A percentile compares a stretch with the other conserved stretches of the same genome.
phyloP scores from a whole-genome alignment of 2,113 vertebrate species.

The Oplegnathus fasciatus region DNA sequence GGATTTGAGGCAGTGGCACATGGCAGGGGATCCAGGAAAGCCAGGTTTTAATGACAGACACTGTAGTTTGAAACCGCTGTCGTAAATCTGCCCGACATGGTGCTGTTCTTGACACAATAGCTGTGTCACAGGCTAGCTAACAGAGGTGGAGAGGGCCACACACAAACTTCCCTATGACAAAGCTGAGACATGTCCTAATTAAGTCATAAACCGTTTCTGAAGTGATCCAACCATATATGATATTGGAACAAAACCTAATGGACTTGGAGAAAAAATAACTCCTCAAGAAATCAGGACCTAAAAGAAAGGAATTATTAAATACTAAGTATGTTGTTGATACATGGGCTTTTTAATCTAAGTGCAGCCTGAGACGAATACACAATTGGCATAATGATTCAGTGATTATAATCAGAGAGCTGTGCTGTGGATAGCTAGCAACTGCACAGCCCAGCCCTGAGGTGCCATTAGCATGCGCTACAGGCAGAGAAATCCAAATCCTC shows the following conservation, averaged over 20 bases:
- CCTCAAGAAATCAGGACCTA: not conserved
- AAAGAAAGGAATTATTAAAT: constrained; percentile 30
- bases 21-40: constrained; percentile 7
- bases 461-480: constrained; percentile 55
- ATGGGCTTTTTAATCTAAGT: constrained; percentile 17
- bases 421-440: constrained; percentile 12
- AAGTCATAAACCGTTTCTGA: not conserved
- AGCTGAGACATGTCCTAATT: constrained; percentile 10
- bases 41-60: constrained; percentile 25
- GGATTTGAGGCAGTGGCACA: constrained; percentile 35
- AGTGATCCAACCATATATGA: not conserved
- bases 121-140: not conserved
- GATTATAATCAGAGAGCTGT: constrained; percentile 60
- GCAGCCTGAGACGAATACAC: constrained; percentile 38
- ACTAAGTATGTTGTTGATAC: constrained; percentile 9
- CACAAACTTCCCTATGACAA: not conserved
- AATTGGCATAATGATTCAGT: constrained; percentile 54
- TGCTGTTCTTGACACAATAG: constrained; percentile 9
- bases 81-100: not conserved
- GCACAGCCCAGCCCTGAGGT: constrained; percentile 2
- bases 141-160: not conserved
- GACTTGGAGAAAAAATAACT: constrained; percentile 15
- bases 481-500: constrained; percentile 33
- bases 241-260: not conserved
- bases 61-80: constrained; percentile 24